A percentile compares a stretch with the other conserved stretches of the same genome.
Evolutionary conservation across 1,140 invertebrate species (phyloP).

Genomic region (Leguminivora glycinivorella): DNA sequence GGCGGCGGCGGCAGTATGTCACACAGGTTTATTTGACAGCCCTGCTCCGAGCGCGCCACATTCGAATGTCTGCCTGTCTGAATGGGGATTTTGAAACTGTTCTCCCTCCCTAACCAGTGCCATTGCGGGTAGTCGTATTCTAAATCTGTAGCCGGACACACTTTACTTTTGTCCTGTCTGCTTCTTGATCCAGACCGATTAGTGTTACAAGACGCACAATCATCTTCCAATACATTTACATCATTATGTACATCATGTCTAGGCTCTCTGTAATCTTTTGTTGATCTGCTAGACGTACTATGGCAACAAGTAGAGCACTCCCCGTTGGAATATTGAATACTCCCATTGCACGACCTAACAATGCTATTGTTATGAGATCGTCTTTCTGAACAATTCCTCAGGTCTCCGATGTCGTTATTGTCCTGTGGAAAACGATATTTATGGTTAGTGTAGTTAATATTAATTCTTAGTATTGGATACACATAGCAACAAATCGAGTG

Average conservation of each 20-base stretch:
- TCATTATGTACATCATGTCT: slow-evolving; percentile 64
- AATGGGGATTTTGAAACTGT: slow-evolving; percentile 77
- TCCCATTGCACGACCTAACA: slow-evolving; percentile 71
- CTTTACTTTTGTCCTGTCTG: slow-evolving; percentile 74
- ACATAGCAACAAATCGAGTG: slow-evolving; percentile 49
- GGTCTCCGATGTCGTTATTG: slow-evolving; percentile 64
- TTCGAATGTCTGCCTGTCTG: slow-evolving; percentile 68
- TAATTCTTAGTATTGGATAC: slow-evolving; percentile 42
- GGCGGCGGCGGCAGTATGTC: slow-evolving; percentile 75
- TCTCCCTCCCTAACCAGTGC: slow-evolving; percentile 74
- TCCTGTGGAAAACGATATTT: slow-evolving; percentile 57
- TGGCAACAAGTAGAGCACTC: slow-evolving; percentile 74
- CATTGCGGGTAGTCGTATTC: slow-evolving; percentile 76
- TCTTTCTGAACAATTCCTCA: slow-evolving; percentile 67
- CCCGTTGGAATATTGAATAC: slow-evolving; percentile 72
- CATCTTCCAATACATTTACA: slow-evolving; percentile 66
- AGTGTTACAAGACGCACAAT: slow-evolving; percentile 67
- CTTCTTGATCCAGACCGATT: slow-evolving; percentile 70
- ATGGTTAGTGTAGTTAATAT: slow-evolving; percentile 36
- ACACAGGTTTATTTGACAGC: slow-evolving; percentile 78
- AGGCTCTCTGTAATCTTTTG: slow-evolving; percentile 70
- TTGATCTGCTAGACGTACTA: slow-evolving; percentile 72
- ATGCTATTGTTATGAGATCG: slow-evolving; percentile 75
- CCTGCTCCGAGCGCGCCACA: slow-evolving; percentile 68
- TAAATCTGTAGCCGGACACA: slow-evolving; percentile 70